These are phyloP conservation scores for Plagodis pulveraria DNA, from an alignment of 2,888 invertebrate species.

Conservation along the genomic window DNA sequence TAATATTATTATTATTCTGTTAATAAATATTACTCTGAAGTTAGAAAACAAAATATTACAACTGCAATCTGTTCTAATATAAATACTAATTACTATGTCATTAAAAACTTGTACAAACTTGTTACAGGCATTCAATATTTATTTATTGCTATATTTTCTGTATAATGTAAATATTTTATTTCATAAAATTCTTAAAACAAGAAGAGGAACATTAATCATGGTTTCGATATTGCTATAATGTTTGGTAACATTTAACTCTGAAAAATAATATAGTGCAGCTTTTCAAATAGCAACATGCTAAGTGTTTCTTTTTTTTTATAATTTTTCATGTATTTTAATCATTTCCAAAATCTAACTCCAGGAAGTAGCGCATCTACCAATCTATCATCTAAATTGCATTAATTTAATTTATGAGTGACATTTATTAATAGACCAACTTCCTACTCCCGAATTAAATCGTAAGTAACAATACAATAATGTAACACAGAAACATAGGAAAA, in stretches of 20 bases:
- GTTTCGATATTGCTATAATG: constrained; percentile 76
- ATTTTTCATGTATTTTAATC: constrained; percentile 46
- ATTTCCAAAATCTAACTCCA: constrained; percentile 69
- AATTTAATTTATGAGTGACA: constrained; percentile 55
- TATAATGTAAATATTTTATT: constrained; percentile 85
- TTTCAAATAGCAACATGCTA: constrained; percentile 81
- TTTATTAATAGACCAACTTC: constrained; percentile 56
- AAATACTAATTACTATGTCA: constrained; percentile 84
- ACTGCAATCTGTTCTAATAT: constrained; percentile 81
- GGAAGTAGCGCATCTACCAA: constrained; percentile 83
- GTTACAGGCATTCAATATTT: constrained; percentile 78
- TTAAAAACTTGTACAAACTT: constrained; percentile 84
- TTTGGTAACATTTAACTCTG: constrained; percentile 80
- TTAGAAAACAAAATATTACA: constrained; percentile 85
- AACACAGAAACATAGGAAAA: constrained; percentile 52
- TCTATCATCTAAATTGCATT: constrained; percentile 76
- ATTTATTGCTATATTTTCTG: constrained; percentile 83
- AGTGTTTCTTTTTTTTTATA: constrained; percentile 52
- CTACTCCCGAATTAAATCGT: constrained; percentile 51
- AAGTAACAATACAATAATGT: constrained; percentile 54
- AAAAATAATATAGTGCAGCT: constrained; percentile 81
- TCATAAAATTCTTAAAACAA: constrained; percentile 77
- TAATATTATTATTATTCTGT: constrained; percentile 75
- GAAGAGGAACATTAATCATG: constrained; percentile 85
- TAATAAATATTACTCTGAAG: constrained; percentile 87